Evolutionary conservation across 2,113 vertebrate genomes (phyloP).

Genomic region (Struthidea cinerea): DNA sequence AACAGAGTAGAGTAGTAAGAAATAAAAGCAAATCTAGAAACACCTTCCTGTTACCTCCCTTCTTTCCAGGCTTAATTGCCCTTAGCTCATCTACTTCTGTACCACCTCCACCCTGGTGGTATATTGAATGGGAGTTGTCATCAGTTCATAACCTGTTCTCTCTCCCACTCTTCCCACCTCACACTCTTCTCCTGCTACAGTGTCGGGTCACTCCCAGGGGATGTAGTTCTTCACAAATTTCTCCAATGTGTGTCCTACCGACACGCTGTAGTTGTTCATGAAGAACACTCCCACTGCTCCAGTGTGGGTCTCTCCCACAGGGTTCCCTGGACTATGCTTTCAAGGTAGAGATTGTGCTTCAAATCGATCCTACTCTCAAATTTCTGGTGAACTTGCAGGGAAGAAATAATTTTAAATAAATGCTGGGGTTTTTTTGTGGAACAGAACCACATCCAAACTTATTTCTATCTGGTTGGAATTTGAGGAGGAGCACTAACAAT

Average conservation of each 20-base stretch:
- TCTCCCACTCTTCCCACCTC: not conserved
- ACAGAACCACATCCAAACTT: not conserved
- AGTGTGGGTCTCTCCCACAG: not conserved
- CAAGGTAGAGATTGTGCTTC: not conserved
- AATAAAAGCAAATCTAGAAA: not conserved
- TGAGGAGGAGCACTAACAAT: not conserved
- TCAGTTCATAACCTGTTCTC: not conserved
- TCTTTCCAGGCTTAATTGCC: not conserved
- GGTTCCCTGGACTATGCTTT: not conserved
- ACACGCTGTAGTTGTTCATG: not conserved
- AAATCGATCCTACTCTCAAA: not conserved
- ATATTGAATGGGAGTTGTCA: not conserved
- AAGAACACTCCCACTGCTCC: not conserved
- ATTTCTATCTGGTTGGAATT: not conserved
- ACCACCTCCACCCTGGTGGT: accelerated
- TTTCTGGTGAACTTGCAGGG: not conserved
- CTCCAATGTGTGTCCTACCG: not conserved
- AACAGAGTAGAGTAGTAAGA: not conserved
- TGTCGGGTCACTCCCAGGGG: not conserved
- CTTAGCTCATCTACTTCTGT: not conserved
- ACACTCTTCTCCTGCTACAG: not conserved
- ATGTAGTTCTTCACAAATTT: not conserved
- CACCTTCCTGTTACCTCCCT: not conserved
- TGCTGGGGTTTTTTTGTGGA: not conserved
- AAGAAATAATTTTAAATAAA: not conserved